Evolutionary conservation across 2,113 vertebrate species (phyloP).

Genomic region (Azemiops feae): DNA sequence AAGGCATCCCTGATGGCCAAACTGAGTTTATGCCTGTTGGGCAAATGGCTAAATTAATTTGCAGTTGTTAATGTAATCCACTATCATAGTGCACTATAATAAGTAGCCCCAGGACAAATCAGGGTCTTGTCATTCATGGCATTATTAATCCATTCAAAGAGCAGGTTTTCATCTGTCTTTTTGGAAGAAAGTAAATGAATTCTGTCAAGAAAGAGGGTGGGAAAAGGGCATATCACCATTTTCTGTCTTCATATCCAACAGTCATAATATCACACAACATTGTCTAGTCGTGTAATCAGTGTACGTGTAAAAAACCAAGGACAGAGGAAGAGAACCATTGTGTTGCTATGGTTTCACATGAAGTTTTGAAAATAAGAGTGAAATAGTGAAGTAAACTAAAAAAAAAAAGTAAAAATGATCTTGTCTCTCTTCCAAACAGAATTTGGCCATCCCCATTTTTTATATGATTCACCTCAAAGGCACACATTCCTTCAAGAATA

Average conservation of each 20-base stretch:
- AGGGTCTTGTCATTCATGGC: background rate
- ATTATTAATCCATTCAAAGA: background rate
- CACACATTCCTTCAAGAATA: background rate
- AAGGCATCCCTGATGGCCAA: background rate
- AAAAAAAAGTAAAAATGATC: background rate
- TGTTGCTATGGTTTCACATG: background rate
- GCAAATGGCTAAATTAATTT: background rate
- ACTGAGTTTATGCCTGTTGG: background rate
- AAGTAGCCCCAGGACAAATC: background rate
- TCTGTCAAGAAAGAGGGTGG: background rate
- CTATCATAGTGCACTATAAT: background rate
- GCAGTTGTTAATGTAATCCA: background rate
- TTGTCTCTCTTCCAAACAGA: background rate
- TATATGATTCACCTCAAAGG: background rate
- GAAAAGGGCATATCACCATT: background rate
- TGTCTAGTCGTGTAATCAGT: background rate
- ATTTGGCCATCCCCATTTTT: background rate
- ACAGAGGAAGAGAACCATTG: background rate
- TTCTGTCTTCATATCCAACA: background rate
- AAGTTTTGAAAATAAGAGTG: background rate
- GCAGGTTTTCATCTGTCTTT: background rate
- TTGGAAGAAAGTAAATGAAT: background rate
- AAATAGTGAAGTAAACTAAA: background rate
- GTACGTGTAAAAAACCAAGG: background rate
- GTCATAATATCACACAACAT: background rate